Conservation (phyloP, 2,113 vertebrate genomes). For the Grammomys dolichurus region DNA sequence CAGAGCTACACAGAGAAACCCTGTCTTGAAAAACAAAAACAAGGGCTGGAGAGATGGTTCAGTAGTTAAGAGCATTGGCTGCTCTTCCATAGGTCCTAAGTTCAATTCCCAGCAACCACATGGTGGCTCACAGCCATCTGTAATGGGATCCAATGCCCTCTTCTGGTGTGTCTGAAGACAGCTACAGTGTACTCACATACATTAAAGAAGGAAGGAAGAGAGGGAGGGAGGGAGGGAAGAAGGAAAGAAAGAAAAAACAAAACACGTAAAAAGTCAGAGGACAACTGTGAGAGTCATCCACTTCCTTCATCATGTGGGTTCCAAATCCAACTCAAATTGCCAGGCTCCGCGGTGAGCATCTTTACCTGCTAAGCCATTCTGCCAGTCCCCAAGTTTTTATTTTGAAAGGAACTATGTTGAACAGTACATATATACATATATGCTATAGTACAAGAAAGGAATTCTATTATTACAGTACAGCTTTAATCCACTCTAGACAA, state of each 20-base stretch:
- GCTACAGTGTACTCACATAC: too few species aligned
- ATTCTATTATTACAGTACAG: not conserved
- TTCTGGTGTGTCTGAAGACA: too few species aligned
- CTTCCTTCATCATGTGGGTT: not conserved
- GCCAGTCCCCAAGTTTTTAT: not conserved
- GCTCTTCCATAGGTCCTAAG: too few species aligned
- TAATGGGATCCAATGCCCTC: too few species aligned
- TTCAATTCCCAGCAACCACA: too few species aligned
- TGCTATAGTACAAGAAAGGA: not conserved
- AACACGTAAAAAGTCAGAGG: not conserved
- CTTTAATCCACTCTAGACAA: not conserved
- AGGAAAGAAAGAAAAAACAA: too few species aligned
- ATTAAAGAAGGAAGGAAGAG: too few species aligned
- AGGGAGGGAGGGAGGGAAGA: too few species aligned
- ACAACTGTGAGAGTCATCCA: not conserved
- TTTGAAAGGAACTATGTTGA: not conserved
- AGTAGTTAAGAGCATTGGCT: too few species aligned
- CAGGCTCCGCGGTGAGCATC: not conserved
- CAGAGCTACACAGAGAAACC: not conserved
- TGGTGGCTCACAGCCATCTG: too few species aligned
- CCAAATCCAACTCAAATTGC: not conserved
- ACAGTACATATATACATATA: too few species aligned
- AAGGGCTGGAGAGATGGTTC: too few species aligned
- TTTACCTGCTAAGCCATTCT: not conserved
- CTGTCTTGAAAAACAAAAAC: not conserved